phyloP scores from a whole-genome alignment of 1,140 invertebrate species.

The Phenacoccus solenopsis region DNA sequence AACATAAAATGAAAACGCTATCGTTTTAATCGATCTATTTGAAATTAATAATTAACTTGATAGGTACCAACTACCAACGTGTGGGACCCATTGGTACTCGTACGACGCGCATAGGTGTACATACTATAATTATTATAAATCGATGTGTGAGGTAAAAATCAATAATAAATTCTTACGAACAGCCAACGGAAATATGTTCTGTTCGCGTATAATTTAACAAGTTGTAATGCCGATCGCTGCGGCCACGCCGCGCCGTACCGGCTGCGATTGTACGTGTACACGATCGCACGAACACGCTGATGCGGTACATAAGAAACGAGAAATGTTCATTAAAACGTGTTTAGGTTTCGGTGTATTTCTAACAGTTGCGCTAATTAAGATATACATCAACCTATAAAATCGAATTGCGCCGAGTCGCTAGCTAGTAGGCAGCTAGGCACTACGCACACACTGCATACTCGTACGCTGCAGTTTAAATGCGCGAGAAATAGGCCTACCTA shows the following conservation, averaged over 20 bases:
- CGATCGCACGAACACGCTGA: too few species aligned
- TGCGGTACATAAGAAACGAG: background rate
- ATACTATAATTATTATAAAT: too few species aligned
- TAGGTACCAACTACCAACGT: too few species aligned
- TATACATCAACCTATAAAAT: constrained; percentile 3
- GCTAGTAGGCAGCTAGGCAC: too few species aligned
- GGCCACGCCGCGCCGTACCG: too few species aligned
- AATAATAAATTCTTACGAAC: background rate
- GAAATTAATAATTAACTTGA: background rate
- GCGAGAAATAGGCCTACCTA: too few species aligned
- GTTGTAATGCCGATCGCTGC: too few species aligned
- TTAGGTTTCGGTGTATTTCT: background rate
- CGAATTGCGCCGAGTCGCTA: background rate
- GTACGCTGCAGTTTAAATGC: too few species aligned
- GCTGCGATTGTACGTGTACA: too few species aligned
- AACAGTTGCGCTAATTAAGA: constrained; percentile 1
- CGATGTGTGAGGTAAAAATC: constrained; percentile 1
- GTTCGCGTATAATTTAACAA: background rate
- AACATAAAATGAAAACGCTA: background rate
- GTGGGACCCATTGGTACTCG: too few species aligned
- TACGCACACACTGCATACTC: too few species aligned
- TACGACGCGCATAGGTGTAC: background rate
- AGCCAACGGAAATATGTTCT: background rate
- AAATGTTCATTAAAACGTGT: background rate
- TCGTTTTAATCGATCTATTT: background rate